phyloP scores from a whole-genome alignment of 2,888 invertebrate species.

The Microctonus aethiopoides region DNA sequence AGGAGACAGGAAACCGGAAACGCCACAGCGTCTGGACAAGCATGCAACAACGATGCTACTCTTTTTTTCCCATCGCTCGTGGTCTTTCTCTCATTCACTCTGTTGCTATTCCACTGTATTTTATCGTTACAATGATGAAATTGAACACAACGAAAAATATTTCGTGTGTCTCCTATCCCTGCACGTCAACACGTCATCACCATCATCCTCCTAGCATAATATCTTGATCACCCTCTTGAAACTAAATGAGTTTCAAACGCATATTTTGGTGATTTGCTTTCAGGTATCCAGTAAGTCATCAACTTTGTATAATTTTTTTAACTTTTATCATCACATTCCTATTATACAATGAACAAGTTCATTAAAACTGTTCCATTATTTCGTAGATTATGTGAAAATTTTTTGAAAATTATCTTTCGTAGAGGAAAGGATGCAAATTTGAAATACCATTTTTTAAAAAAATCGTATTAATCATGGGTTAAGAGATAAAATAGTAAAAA shows the following conservation, averaged over 20 bases:
- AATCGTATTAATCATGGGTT: too few relatives aligned
- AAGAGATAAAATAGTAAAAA: too few relatives aligned
- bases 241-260: conserved; percentile 4
- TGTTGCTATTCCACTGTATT: conserved; percentile 15
- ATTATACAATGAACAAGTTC: too few relatives aligned
- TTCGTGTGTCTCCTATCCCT: conserved; percentile 52
- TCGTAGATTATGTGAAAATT: too few relatives aligned
- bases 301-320: neutral
- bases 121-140: conserved; percentile 9
- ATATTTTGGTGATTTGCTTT: conserved; percentile 30
- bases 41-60: conserved; percentile 17
- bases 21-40: conserved; percentile 59
- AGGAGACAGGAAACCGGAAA: conserved; percentile 64
- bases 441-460: too few relatives aligned
- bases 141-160: conserved; percentile 36
- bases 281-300: conserved; percentile 26
- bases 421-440: too few relatives aligned
- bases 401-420: too few relatives aligned
- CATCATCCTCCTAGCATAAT: conserved; percentile 8
- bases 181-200: neutral
- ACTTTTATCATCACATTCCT: too few relatives aligned
- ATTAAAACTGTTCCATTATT: too few relatives aligned
- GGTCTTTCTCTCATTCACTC: neutral
- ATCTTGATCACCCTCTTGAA: neutral
- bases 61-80: neutral